Conservation (phyloP, 2,113 vertebrate genomes). For the Ictidomys tridecemlineatus region DNA sequence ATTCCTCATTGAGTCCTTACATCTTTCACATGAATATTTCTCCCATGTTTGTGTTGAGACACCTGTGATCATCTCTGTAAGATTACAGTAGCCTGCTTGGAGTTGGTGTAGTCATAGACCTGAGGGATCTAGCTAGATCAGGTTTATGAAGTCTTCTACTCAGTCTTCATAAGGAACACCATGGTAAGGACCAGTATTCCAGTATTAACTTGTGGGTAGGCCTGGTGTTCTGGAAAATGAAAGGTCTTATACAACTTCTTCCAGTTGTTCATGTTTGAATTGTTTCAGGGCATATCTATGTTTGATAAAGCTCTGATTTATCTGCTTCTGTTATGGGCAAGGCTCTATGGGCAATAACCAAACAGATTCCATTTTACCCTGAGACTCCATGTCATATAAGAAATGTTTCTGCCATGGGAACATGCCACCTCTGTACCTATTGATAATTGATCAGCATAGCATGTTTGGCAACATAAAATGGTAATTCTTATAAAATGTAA, state of each 20-base stretch:
- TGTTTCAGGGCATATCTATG: not conserved
- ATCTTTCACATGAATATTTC: not conserved
- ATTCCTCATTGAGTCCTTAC: not conserved
- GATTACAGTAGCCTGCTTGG: not conserved
- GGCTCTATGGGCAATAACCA: too few species aligned
- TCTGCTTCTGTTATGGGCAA: too few species aligned
- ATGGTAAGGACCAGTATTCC: rapidly evolving
- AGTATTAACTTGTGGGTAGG: not conserved
- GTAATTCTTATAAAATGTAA: too few species aligned
- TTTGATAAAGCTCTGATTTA: not conserved
- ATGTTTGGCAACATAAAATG: too few species aligned
- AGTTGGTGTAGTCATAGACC: not conserved
- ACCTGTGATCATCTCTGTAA: not conserved
- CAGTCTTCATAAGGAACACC: rapidly evolving
- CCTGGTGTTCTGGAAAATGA: too few species aligned
- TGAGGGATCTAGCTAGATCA: not conserved
- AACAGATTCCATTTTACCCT: too few species aligned
- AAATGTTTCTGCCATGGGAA: too few species aligned
- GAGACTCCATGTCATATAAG: too few species aligned
- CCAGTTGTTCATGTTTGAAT: not conserved
- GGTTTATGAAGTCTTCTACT: not conserved
- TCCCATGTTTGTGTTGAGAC: constrained; percentile 15
- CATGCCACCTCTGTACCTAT: too few species aligned
- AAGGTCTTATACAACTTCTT: not conserved
- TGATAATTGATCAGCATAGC: too few species aligned